Conservation (phyloP, 2,888 invertebrate genomes). For the Uloborus plumipes region DNA sequence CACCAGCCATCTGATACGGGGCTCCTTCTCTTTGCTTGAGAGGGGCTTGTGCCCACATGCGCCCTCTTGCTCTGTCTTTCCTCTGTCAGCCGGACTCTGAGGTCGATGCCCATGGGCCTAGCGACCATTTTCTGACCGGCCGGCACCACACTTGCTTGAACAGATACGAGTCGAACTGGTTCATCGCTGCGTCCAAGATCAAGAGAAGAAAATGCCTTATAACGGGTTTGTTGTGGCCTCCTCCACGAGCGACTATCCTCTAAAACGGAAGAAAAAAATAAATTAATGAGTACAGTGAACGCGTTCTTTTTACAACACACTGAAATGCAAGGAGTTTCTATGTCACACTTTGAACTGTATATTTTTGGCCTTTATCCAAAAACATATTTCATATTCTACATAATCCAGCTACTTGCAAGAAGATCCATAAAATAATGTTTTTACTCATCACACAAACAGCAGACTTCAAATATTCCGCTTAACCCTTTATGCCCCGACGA, state of each 20-base stretch:
- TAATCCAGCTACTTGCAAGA: too few species aligned
- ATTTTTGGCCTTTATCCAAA: too few species aligned
- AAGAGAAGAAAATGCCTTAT: constrained; percentile 30
- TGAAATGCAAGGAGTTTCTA: too few species aligned
- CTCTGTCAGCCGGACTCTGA: constrained; percentile 43
- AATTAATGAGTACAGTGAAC: too few species aligned
- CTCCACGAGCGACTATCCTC: not conserved
- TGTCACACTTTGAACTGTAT: too few species aligned
- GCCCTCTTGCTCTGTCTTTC: constrained; percentile 38
- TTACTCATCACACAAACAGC: too few species aligned
- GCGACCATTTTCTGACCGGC: constrained; percentile 60
- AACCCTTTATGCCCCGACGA: too few species aligned
- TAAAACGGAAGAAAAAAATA: not conserved
- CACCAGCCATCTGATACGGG: constrained; percentile 58
- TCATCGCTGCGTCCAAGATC: constrained; percentile 27
- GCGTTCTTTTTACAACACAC: too few species aligned
- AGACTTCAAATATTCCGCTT: too few species aligned
- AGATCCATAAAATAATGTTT: too few species aligned
- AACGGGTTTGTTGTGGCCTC: constrained; percentile 22
- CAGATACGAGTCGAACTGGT: constrained; percentile 51
- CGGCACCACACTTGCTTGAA: constrained; percentile 59
- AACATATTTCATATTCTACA: too few species aligned
- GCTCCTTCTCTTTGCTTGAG: constrained; percentile 48
- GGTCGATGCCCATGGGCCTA: constrained; percentile 49
- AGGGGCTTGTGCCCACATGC: constrained; percentile 39